Conservation (phyloP, 2,113 vertebrate genomes). For the Heloderma charlesbogerti region DNA sequence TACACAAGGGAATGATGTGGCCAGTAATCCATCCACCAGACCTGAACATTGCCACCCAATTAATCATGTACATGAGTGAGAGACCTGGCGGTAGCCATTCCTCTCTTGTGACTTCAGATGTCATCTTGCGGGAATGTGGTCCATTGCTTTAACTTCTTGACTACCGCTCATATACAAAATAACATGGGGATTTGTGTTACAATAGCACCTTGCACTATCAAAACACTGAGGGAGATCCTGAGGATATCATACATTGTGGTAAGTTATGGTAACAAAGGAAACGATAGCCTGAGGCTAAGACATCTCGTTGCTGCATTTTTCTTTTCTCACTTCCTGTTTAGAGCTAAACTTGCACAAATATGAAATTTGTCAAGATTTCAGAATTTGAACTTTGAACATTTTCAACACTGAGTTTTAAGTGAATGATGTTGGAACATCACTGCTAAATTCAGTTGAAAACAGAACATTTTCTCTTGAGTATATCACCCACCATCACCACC, state of each 20-base stretch:
- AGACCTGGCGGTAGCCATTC: background rate
- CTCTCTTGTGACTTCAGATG: background rate
- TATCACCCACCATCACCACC: background rate
- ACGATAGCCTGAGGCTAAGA: background rate
- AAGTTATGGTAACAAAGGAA: background rate
- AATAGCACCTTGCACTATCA: background rate
- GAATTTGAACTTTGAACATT: background rate
- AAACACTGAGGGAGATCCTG: background rate
- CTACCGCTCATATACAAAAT: background rate
- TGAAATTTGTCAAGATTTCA: background rate
- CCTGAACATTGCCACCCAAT: background rate
- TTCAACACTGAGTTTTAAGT: background rate
- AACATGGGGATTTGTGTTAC: background rate
- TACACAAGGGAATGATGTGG: background rate
- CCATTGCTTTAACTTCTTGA: background rate
- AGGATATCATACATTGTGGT: background rate
- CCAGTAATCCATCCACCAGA: background rate
- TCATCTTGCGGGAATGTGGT: slow-evolving; percentile 17
- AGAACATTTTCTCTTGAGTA: background rate
- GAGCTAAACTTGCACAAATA: background rate
- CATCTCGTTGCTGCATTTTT: background rate
- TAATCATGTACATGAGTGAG: background rate
- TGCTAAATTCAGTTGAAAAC: background rate
- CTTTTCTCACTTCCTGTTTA: background rate
- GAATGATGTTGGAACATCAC: no score